Conservation (phyloP, 2,113 vertebrate genomes). For the Oceanites oceanicus region DNA sequence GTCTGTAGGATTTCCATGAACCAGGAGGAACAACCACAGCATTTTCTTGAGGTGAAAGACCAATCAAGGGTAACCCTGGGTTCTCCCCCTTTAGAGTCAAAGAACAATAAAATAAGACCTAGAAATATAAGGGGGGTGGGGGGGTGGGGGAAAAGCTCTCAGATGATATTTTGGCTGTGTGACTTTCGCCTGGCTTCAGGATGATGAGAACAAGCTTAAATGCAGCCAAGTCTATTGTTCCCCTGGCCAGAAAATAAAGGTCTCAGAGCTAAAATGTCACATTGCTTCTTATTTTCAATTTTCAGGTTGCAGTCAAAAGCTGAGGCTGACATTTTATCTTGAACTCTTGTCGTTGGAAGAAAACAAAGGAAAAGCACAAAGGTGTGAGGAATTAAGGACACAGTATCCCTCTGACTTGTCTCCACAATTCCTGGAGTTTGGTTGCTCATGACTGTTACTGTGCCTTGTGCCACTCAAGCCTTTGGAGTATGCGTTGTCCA, state of each 20-base stretch:
- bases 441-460: background rate
- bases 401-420: background rate
- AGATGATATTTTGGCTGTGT: conserved; percentile 66
- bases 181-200: conserved; percentile 27
- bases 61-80: background rate
- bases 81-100: conserved; percentile 45
- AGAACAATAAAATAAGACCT: conserved; percentile 40
- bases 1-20: background rate
- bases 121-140: conserved; percentile 60
- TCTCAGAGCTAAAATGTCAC: conserved; percentile 76
- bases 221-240: conserved; percentile 51
- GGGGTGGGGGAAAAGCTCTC: background rate
- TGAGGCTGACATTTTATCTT: conserved; percentile 66
- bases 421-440: background rate
- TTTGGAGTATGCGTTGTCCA: background rate
- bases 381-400: background rate
- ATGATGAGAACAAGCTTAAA: conserved; percentile 60
- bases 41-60: conserved; percentile 10
- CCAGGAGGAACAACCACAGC: background rate
- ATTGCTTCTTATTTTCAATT: conserved; percentile 72
- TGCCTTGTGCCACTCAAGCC: background rate
- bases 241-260: conserved; percentile 65
- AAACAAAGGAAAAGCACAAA: conserved; percentile 66
- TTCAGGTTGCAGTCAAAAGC: conserved; percentile 59
- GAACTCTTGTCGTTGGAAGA: conserved; percentile 37